Conservation (phyloP, 2,113 vertebrate species). For the Mus pahari region DNA sequence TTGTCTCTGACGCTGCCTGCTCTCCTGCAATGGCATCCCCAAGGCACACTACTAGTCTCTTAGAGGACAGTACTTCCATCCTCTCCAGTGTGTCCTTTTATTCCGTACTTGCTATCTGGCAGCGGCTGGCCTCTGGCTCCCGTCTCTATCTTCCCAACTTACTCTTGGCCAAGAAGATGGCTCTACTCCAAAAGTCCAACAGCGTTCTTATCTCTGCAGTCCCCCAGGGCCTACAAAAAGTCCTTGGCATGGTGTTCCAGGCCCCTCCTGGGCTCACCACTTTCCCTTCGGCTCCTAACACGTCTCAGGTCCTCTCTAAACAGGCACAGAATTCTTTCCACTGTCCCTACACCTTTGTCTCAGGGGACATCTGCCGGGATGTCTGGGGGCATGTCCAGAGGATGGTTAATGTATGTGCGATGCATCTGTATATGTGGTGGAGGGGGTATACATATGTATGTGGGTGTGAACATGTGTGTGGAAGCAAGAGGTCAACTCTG, state of each 20-base stretch:
- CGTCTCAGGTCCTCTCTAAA: background rate
- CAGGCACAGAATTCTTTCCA: background rate
- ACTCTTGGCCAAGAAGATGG: background rate
- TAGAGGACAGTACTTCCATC: background rate
- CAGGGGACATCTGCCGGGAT: accelerated
- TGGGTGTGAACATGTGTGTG: background rate
- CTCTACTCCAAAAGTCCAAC: background rate
- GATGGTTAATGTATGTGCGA: background rate
- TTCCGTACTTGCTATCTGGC: background rate
- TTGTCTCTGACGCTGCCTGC: background rate
- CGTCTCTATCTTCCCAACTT: background rate
- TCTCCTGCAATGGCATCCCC: background rate
- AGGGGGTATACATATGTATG: background rate
- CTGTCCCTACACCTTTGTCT: background rate
- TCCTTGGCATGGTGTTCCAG: background rate
- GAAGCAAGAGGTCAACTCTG: background rate
- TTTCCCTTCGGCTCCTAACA: background rate
- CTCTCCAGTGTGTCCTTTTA: background rate
- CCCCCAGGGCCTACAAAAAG: background rate
- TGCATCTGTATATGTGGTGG: background rate
- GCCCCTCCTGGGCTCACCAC: background rate
- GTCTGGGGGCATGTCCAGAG: background rate
- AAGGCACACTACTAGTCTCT: background rate
- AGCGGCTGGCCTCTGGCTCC: background rate
- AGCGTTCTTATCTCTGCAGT: background rate